Evolutionary conservation across 92 coral and sea anemone genomes (phyloP).

Genomic region (Umimayanthus chanpuru): DNA sequence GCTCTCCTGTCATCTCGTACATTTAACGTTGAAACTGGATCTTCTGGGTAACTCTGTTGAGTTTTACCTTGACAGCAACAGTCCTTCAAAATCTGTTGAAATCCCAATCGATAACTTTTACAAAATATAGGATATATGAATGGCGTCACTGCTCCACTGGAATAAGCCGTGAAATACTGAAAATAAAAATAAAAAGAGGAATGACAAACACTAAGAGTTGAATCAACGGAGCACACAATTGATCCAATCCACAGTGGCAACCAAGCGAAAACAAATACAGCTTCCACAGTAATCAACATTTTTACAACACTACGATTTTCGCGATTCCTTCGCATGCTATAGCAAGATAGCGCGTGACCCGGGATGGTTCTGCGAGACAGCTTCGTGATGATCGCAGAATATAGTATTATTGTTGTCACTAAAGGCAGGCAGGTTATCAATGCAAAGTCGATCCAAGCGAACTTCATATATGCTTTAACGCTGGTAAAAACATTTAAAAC

Average conservation of each 20-base stretch:
- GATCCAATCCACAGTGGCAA: not conserved
- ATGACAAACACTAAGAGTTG: slow-evolving; percentile 1
- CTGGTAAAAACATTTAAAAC: not conserved
- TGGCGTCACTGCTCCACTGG: not conserved
- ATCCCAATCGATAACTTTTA: slow-evolving; percentile 4
- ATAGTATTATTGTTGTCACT: not conserved
- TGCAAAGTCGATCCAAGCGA: not conserved
- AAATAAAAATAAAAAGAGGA: slow-evolving; percentile 8
- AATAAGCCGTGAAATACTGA: slow-evolving; percentile 6
- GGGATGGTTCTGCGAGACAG: not conserved
- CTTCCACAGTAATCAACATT: slow-evolving; percentile 3
- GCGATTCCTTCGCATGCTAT: not conserved
- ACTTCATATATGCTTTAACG: not conserved
- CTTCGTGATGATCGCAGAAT: not conserved
- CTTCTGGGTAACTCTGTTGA: not conserved
- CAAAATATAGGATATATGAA: not conserved
- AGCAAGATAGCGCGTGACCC: not conserved
- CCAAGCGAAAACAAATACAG: not conserved
- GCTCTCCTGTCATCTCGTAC: not conserved
- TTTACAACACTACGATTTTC: not conserved
- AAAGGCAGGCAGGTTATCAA: not conserved
- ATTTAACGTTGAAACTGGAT: not conserved
- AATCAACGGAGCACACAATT: not conserved
- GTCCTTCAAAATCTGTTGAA: not conserved
- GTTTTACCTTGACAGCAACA: not conserved